phyloP scores from a whole-genome alignment of 1,140 invertebrate genomes.

The Yoshiicerus persimilis region DNA sequence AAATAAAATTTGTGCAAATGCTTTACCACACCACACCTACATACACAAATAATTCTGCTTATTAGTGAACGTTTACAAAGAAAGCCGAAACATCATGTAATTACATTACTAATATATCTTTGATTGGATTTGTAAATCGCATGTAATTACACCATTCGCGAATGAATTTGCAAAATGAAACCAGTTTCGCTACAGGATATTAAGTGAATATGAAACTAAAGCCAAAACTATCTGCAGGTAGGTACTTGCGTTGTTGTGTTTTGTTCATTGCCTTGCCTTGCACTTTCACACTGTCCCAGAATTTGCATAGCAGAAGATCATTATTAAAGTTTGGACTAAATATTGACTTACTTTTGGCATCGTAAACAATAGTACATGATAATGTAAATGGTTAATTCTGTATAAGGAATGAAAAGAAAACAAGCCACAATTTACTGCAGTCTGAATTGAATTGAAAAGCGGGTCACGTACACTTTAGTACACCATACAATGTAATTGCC shows the following conservation, averaged over 20 bases:
- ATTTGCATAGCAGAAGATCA: background rate
- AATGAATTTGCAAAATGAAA: background rate
- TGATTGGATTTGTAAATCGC: background rate
- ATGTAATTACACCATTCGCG: background rate
- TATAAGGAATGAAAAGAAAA: background rate
- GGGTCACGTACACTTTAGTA: background rate
- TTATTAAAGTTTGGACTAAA: background rate
- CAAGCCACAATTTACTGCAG: background rate
- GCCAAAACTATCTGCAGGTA: background rate
- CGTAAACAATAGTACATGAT: background rate
- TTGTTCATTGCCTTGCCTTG: background rate
- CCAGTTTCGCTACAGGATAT: background rate
- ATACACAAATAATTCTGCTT: background rate
- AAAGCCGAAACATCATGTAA: background rate
- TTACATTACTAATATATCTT: background rate
- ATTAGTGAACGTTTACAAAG: background rate
- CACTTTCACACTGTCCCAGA: background rate
- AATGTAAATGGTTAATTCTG: too few relatives aligned
- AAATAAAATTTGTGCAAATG: too few relatives aligned
- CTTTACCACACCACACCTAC: too few relatives aligned
- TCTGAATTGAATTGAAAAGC: background rate
- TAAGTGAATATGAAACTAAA: too few relatives aligned
- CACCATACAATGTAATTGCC: too few relatives aligned
- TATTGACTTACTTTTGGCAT: background rate
- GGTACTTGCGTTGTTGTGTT: background rate